Conservation (phyloP, 37 sponge, comb jelly and placozoan genomes). For the Haliclona indistincta region DNA sequence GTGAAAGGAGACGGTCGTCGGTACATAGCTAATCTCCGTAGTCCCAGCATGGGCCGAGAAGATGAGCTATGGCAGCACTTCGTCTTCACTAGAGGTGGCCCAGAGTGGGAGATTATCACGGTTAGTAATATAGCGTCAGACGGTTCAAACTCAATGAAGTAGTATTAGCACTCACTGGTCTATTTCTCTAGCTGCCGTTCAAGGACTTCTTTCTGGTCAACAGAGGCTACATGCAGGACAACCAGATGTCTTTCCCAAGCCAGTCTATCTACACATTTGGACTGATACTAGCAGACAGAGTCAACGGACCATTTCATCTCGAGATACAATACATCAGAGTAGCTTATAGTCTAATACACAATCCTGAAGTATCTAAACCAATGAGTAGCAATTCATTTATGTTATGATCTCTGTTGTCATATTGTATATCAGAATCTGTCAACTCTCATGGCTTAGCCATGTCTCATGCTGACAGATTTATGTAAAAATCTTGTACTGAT, state of each 20-base stretch:
- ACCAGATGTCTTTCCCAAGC: conserved; percentile 42
- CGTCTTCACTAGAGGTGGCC: conserved; percentile 90
- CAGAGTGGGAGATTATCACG: conserved; percentile 84
- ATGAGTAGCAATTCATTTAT: no score
- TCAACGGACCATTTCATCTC: conserved; percentile 83
- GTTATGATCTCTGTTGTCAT: no score
- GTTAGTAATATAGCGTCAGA: conserved; percentile 51
- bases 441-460: no score
- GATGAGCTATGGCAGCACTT: conserved; percentile 90
- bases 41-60: conserved; percentile 39
- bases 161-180: background rate
- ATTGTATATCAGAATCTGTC: no score
- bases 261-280: conserved; percentile 70
- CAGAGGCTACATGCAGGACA: conserved; percentile 88
- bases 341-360: conserved; percentile 26
- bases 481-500: background rate
- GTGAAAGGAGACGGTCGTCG: conserved; percentile 86
- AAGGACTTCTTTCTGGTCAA: conserved; percentile 79
- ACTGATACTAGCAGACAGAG: conserved; percentile 78
- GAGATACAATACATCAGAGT: conserved; percentile 87
- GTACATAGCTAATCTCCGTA: conserved; percentile 70
- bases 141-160: background rate
- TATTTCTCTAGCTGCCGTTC: conserved; percentile 65
- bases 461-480: no score
- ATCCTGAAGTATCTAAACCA: background rate